Evolutionary conservation across 2,113 vertebrate genomes (phyloP).

Genomic region (Rousettus leschenaultii): DNA sequence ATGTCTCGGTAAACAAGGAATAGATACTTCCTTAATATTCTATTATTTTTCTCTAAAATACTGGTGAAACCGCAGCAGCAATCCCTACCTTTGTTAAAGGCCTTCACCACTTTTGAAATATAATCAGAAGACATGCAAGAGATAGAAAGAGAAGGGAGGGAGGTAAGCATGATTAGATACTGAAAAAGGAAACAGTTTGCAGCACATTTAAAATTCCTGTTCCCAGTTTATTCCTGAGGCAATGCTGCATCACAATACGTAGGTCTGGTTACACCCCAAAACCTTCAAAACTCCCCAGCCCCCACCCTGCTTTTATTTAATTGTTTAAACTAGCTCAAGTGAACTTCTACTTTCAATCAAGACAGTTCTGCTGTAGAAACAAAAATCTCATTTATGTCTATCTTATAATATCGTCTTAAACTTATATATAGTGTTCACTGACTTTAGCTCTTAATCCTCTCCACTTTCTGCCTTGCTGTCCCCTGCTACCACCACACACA

Average conservation of each 20-base stretch:
- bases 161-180: background rate
- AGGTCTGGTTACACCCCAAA: background rate
- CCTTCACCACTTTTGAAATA: background rate
- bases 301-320: background rate
- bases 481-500: background rate
- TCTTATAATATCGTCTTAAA: background rate
- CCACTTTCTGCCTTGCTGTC: background rate
- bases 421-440: background rate
- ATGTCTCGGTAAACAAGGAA: background rate
- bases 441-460: background rate
- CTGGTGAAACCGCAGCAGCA: background rate
- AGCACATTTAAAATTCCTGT: background rate
- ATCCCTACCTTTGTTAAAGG: background rate
- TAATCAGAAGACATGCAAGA: background rate
- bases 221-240: background rate
- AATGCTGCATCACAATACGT: background rate
- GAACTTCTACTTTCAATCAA: background rate
- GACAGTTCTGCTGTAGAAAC: background rate
- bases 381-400: background rate
- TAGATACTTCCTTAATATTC: conserved; percentile 6
- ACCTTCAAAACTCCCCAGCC: background rate
- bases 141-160: background rate
- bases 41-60: background rate
- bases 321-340: background rate
- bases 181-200: background rate